Percentiles rank a stretch among this genome's conserved stretches.
Evolutionary conservation across 2,797 vertebrate genomes (phyloP).

Genomic region (Sphaeramia orbicularis): DNA sequence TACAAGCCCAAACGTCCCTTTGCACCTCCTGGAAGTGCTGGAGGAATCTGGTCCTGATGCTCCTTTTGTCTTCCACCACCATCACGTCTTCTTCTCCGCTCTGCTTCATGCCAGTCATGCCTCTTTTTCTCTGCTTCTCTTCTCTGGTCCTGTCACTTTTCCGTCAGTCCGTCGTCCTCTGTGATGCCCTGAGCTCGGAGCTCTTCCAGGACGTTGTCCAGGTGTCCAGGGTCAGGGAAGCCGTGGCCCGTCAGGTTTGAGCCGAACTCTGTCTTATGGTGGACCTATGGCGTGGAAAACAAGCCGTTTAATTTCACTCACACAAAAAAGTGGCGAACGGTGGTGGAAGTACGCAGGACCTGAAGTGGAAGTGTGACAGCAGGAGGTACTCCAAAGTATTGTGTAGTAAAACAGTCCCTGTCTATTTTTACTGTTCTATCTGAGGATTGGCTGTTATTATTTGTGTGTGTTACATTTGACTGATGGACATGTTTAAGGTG

Average conservation of each 20-base stretch:
- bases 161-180: constrained; percentile 80
- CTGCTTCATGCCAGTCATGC: neutral
- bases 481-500: too few relatives aligned
- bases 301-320: too few relatives aligned
- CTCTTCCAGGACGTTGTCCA: constrained; percentile 93
- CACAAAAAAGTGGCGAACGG: too few relatives aligned
- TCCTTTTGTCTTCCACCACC: constrained; percentile 9
- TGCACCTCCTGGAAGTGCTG: constrained; percentile 54
- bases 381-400: too few relatives aligned
- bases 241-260: constrained; percentile 95
- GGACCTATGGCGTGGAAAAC: too few relatives aligned
- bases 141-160: constrained; percentile 67
- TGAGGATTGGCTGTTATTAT: too few relatives aligned
- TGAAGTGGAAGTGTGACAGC: too few relatives aligned
- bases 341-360: too few relatives aligned
- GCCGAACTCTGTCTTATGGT: constrained; percentile 96
- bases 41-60: too few relatives aligned
- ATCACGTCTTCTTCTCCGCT: constrained; percentile 1
- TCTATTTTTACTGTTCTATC: too few relatives aligned
- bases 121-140: neutral
- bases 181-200: constrained; percentile 94
- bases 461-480: too few relatives aligned
- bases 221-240: constrained; percentile 93
- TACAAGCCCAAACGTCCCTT: constrained; percentile 9
- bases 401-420: too few relatives aligned